phyloP scores from a whole-genome alignment of 2,888 invertebrate genomes.

The Coecobrya sp. region DNA sequence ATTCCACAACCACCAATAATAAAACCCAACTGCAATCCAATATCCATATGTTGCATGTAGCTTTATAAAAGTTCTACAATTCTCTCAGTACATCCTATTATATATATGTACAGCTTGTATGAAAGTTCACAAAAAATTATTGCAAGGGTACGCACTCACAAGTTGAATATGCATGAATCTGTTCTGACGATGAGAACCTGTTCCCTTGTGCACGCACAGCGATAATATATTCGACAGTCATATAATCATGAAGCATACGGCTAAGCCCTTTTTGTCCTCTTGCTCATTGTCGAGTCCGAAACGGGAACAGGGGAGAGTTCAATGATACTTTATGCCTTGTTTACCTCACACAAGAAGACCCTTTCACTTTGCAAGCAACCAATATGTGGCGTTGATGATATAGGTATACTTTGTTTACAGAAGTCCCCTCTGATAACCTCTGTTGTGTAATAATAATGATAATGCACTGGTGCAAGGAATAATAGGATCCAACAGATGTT shows the following conservation, averaged over 20 bases:
- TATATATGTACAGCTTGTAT: background rate
- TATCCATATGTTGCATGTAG: slow-evolving; percentile 69
- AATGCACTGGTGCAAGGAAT: slow-evolving; percentile 58
- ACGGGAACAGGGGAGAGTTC: slow-evolving; percentile 48
- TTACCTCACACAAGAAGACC: slow-evolving; percentile 64
- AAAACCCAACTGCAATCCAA: slow-evolving; percentile 59
- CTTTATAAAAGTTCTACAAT: slow-evolving; percentile 12
- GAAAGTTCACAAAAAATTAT: background rate
- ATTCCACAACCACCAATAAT: slow-evolving; percentile 26
- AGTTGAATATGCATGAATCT: background rate
- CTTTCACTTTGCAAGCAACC: slow-evolving; percentile 4
- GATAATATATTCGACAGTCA: no score
- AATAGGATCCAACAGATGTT: slow-evolving; percentile 79
- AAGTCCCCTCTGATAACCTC: slow-evolving; percentile 78
- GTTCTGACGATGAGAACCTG: slow-evolving; percentile 50
- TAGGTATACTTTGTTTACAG: slow-evolving; percentile 73
- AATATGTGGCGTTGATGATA: slow-evolving; percentile 36
- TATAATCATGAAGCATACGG: slow-evolving; percentile 50
- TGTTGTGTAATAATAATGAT: slow-evolving; percentile 76
- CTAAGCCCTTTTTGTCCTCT: slow-evolving; percentile 59
- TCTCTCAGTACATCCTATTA: background rate
- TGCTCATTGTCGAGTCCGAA: slow-evolving; percentile 21
- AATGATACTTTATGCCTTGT: slow-evolving; percentile 71
- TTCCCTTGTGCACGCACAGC: background rate
- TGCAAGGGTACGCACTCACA: background rate